Evolutionary conservation across 2,888 invertebrate genomes (phyloP), one percentile per base, ranked within the genome.

Genomic region (Arenicola marina): DNA sequence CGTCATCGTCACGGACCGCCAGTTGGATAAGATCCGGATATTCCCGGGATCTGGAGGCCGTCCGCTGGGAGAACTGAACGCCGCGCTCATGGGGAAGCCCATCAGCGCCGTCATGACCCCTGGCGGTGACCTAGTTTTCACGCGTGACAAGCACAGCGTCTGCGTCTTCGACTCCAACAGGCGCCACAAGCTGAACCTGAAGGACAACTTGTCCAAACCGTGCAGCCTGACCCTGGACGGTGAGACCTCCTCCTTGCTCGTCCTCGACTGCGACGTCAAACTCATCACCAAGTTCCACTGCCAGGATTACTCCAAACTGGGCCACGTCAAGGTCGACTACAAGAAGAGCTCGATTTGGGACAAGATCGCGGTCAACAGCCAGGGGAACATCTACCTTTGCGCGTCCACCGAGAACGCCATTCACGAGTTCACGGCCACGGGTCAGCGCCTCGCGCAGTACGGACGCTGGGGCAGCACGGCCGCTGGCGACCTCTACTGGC

Each of bases 401-500:
- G 54, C 55, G 4, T 57, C 56, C 48, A 32, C 51, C 2, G 61
- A 65, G 43, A 61, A 58, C 65, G 58, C 57, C 46, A 32, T 65
- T 2, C 62, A 65, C 29, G 65, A 65, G 58, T 65, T 62, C 59
- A 61, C 56, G 18, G 38, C 51, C 18, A 54, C 43, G 2, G 65
- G 65, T 18, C 38, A 57, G 32, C 21, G 33, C 28, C 46, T 65
- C 18, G 61, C 53, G n/a, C 32, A 31, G 11, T 65, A 62, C 21
- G 65, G 65, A 28, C 61, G 65, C 1, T 34, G 44, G 44, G 65
- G 65, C 21, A 61, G 57, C 61, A 58, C 43, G 2, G 61, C 44
- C 21, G 45, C 65, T 11, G 65, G 65, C 2, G 65, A 65, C 32
- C 61, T 65, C 21, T 57, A 61, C 51, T 65, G 61, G 54, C 65